These are phyloP conservation scores for Saccopteryx leptura DNA, from an alignment of 2,113 vertebrate genomes.

Conservation along the genomic window DNA sequence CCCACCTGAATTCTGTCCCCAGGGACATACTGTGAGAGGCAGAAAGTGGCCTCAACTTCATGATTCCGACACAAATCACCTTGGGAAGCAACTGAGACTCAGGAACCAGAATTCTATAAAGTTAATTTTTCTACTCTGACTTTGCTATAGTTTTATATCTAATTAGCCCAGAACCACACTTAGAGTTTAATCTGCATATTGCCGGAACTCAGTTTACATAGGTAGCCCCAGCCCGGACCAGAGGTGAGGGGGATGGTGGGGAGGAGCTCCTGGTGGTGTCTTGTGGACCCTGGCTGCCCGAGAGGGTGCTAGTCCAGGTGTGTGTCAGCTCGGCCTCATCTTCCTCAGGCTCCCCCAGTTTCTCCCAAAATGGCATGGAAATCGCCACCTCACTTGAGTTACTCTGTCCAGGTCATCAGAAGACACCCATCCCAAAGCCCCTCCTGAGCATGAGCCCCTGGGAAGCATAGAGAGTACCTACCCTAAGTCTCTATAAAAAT, in stretches of 20 bases:
- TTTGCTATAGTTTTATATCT: not conserved
- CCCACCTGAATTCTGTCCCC: not conserved
- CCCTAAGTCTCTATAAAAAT: not conserved
- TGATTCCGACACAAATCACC: not conserved
- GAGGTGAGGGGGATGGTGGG: no score
- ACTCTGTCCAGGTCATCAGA: not conserved
- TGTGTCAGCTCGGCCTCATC: not conserved
- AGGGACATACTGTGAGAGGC: not conserved
- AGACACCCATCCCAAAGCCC: not conserved
- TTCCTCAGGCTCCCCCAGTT: not conserved
- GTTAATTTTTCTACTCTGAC: conserved; percentile 6
- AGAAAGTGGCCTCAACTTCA: not conserved
- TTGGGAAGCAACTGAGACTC: not conserved
- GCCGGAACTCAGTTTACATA: not conserved
- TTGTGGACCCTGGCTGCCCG: not conserved
- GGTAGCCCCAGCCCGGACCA: not conserved
- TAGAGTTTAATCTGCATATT: not conserved
- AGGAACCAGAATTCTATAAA: not conserved
- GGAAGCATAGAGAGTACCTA: not conserved
- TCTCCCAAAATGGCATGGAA: not conserved
- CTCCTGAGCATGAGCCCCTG: not conserved
- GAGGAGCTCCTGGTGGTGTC: not conserved
- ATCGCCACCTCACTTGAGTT: not conserved
- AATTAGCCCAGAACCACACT: not conserved
- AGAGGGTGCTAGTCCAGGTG: not conserved